Conservation (phyloP, 2,113 vertebrate species). For the Amblyornis subalaris region DNA sequence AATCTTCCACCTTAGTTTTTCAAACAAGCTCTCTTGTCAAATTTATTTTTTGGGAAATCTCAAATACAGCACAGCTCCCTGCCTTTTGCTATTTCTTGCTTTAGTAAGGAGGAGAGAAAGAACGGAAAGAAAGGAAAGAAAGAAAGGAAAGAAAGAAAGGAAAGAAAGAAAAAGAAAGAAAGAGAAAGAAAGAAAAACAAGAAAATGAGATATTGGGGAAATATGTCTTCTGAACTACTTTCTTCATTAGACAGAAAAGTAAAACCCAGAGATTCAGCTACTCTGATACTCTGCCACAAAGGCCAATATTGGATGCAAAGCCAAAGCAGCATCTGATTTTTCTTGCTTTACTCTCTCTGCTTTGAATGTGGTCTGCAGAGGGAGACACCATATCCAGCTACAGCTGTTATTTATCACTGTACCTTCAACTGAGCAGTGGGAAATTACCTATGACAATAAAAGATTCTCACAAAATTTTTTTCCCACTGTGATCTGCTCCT, state of each 20-base stretch:
- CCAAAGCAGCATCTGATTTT: not conserved
- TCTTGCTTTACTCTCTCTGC: not conserved
- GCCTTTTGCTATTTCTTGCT: not conserved
- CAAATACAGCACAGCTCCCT: not conserved
- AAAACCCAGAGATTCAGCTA: not conserved
- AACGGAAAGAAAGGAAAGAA: not conserved
- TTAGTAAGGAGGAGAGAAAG: not conserved
- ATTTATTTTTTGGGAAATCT: not conserved
- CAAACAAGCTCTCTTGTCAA: not conserved
- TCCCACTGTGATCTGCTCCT: not conserved
- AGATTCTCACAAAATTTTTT: not conserved
- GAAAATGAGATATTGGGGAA: not conserved
- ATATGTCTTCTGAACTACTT: not conserved
- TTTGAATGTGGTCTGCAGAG: not conserved
- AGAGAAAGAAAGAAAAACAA: not conserved
- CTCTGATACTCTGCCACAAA: not conserved
- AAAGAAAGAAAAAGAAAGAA: not conserved
- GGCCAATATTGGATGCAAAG: not conserved
- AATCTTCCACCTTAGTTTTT: not conserved
- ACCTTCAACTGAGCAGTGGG: not conserved
- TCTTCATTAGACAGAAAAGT: not conserved
- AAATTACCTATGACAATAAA: not conserved
- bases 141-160: too few species aligned
- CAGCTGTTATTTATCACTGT: not conserved
- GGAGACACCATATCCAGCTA: not conserved